Conservation (phyloP, 2,113 vertebrate genomes). For the Ondatra zibethicus region DNA sequence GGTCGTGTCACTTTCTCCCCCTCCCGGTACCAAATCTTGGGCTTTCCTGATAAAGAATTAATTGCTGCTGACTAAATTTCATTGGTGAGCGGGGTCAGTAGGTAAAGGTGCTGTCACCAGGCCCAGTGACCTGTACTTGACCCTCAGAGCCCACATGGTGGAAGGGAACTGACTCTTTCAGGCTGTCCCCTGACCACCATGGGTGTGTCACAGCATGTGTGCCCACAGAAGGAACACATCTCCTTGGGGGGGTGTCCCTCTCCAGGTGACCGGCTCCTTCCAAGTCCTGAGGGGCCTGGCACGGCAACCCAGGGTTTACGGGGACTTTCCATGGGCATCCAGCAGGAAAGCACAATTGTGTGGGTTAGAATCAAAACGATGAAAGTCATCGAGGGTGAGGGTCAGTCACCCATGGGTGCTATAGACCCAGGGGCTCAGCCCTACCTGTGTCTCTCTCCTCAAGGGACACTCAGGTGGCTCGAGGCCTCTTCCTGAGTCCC, state of each 20-base stretch:
- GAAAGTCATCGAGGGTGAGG: not conserved
- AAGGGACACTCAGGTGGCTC: not conserved
- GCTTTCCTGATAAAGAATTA: conserved; percentile 45
- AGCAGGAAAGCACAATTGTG: not conserved
- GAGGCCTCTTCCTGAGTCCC: not conserved
- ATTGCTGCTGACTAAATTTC: conserved; percentile 46
- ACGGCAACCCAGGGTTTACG: too few species aligned
- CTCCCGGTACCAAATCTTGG: not conserved
- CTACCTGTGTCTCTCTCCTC: not conserved
- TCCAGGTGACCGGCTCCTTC: not conserved
- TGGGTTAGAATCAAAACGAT: not conserved
- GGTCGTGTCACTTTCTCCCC: not conserved
- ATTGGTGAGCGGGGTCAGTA: not conserved
- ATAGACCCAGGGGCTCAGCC: not conserved
- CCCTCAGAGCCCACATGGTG: not conserved
- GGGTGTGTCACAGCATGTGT: not conserved
- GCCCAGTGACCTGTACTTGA: not conserved
- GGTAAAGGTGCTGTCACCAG: not conserved
- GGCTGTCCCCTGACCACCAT: not conserved
- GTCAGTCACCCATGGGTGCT: not conserved
- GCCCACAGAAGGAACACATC: too few species aligned
- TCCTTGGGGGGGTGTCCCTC: not conserved
- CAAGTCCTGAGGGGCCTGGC: too few species aligned
- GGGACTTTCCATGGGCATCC: too few species aligned
- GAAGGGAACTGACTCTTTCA: not conserved